These are phyloP conservation scores for Chlorocebus sabaeus DNA, from an alignment of 2,113 vertebrate species.

Conservation along the genomic window DNA sequence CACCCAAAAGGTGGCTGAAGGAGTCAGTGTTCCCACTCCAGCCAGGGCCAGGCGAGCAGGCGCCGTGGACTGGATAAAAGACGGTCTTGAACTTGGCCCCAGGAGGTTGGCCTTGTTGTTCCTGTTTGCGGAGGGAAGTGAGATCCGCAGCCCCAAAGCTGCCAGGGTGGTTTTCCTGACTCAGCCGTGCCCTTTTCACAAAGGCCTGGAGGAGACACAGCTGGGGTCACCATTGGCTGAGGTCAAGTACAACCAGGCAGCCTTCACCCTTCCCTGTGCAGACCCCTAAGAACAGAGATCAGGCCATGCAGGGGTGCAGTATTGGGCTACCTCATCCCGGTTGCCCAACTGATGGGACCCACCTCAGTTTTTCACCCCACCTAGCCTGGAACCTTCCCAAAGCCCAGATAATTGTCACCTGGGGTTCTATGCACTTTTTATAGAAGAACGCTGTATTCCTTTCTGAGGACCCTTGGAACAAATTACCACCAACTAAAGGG, in stretches of 20 bases:
- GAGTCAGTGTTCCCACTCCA: not conserved
- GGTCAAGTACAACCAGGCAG: not conserved
- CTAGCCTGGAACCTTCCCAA: not conserved
- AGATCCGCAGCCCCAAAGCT: not conserved
- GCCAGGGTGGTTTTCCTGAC: not conserved
- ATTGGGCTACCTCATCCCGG: not conserved
- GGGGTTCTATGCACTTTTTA: not conserved
- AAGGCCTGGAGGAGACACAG: not conserved
- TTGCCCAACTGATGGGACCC: not conserved
- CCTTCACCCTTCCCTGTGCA: not conserved
- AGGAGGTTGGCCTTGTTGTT: not conserved
- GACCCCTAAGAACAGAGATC: fast-evolving
- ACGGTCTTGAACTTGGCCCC: too few species aligned
- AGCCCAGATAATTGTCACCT: not conserved
- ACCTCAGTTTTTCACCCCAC: not conserved
- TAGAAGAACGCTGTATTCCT: not conserved
- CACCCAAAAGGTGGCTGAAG: not conserved
- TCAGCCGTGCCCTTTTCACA: not conserved
- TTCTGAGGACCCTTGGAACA: not conserved
- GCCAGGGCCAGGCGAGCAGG: not conserved
- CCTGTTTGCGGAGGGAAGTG: not conserved
- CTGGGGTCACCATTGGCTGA: not conserved
- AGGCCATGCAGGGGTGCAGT: too few species aligned
- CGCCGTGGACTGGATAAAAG: not conserved
- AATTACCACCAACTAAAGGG: not conserved